Conservation (phyloP, 64 coral and sea anemone genomes). For the Anthopleura sola region DNA sequence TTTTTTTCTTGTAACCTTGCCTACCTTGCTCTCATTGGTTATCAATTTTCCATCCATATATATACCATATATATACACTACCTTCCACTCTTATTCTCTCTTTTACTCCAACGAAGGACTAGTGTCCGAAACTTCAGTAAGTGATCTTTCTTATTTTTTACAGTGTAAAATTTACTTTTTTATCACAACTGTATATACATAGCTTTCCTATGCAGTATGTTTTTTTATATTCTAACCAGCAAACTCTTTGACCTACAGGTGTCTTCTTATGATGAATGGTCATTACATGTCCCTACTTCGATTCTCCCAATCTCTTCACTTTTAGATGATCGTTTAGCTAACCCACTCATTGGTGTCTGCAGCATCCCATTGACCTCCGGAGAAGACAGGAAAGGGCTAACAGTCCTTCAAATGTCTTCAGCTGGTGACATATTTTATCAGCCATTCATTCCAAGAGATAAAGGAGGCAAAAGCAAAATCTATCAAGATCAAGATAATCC, state of each 20-base stretch:
- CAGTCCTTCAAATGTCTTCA: slow-evolving; percentile 75
- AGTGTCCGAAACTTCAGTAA: too few species aligned
- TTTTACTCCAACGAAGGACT: too few species aligned
- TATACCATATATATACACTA: too few species aligned
- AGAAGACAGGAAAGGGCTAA: slow-evolving; percentile 40
- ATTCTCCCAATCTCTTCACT: slow-evolving; percentile 21
- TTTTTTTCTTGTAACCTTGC: too few species aligned
- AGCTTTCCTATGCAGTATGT: too few species aligned
- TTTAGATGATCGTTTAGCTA: slow-evolving; percentile 32
- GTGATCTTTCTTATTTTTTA: too few species aligned
- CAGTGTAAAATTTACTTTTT: too few species aligned
- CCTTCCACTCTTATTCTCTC: too few species aligned
- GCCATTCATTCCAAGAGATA: slow-evolving; percentile 22
- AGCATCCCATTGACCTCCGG: slow-evolving; percentile 26
- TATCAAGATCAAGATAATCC: not conserved
- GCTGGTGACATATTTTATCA: slow-evolving; percentile 89
- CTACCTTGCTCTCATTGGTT: too few species aligned
- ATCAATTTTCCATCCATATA: too few species aligned
- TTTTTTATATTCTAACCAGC: too few species aligned
- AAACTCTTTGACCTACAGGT: slow-evolving; percentile 47
- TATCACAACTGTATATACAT: too few species aligned
- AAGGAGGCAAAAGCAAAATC: not conserved
- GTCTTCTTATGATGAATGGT: slow-evolving; percentile 89
- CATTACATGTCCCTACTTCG: slow-evolving; percentile 21
- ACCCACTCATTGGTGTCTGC: slow-evolving; percentile 69